Conservation (phyloP, 2,888 invertebrate genomes). For the Troides oblongomaculatus region DNA sequence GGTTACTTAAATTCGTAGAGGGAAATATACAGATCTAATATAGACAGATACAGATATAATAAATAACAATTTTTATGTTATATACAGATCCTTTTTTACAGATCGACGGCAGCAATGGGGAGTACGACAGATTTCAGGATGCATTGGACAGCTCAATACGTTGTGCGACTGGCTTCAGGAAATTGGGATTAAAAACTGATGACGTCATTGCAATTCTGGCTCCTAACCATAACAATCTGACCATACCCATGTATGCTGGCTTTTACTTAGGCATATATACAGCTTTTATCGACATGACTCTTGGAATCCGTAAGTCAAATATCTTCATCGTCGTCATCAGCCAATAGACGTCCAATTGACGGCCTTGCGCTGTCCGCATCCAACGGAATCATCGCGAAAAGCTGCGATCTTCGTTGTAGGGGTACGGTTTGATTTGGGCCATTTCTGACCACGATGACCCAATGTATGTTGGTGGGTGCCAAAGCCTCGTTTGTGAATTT, state of each 20-base stretch:
- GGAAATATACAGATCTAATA: too few relatives aligned
- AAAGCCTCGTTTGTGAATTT: too few relatives aligned
- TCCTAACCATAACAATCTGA: constrained; percentile 56
- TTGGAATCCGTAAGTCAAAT: constrained; percentile 44
- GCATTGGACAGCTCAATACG: constrained; percentile 48
- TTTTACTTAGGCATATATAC: constrained; percentile 55
- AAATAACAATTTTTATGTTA: neutral
- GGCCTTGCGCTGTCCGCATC: too few relatives aligned
- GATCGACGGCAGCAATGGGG: constrained; percentile 53
- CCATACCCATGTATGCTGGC: constrained; percentile 61
- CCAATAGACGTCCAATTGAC: too few relatives aligned
- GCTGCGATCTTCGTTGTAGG: too few relatives aligned
- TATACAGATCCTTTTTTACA: constrained; percentile 26
- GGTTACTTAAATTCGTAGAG: too few relatives aligned
- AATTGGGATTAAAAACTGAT: constrained; percentile 49
- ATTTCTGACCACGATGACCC: too few relatives aligned
- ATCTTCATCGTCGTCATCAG: neutral
- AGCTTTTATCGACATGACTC: constrained; percentile 42
- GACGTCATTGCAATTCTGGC: constrained; percentile 67
- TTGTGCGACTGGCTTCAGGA: constrained; percentile 53
- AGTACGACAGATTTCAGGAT: constrained; percentile 53
- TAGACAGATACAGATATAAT: too few relatives aligned
- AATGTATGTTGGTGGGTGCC: too few relatives aligned
- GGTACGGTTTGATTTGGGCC: too few relatives aligned
- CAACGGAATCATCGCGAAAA: too few relatives aligned